phyloP scores from a whole-genome alignment of 2,888 invertebrate genomes.

The Sarcophaga subvicina region DNA sequence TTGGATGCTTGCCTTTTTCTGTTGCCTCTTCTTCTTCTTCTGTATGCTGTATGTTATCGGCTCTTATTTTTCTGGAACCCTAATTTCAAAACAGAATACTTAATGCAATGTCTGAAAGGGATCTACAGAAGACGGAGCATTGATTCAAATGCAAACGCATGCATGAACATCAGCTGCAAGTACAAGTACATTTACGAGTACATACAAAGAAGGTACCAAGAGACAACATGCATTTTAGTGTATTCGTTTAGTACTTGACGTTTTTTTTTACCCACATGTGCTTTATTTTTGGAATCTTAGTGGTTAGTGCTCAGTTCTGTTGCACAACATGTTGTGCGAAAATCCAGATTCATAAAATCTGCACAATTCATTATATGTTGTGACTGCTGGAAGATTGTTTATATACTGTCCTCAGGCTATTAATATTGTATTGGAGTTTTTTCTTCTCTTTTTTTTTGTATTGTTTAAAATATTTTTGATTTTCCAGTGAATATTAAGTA shows the following conservation, averaged over 20 bases:
- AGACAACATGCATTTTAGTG: not conserved
- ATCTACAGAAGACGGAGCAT: slow-evolving; percentile 26
- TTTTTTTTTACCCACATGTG: not conserved
- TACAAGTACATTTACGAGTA: too few species aligned
- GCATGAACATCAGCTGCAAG: not conserved
- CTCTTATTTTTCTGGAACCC: not conserved
- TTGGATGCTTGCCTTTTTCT: slow-evolving; percentile 19
- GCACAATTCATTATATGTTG: not conserved
- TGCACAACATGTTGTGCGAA: not conserved
- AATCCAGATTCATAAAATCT: too few species aligned
- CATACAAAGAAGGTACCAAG: too few species aligned
- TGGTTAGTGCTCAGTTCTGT: not conserved
- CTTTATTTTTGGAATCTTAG: not conserved
- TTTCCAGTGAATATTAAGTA: not conserved
- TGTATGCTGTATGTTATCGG: not conserved
- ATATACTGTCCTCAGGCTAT: not conserved
- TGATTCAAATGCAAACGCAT: slow-evolving; percentile 45
- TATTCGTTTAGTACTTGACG: not conserved
- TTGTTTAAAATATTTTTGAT: not conserved
- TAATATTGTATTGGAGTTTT: not conserved
- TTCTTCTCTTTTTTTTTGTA: not conserved
- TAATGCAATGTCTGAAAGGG: slow-evolving; percentile 22
- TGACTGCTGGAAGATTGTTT: not conserved
- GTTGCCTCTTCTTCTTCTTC: not conserved
- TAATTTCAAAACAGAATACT: not conserved